Base-by-base conservation (phyloP, 1,140 invertebrate species). In the Bombus pyrosoma region DNA sequence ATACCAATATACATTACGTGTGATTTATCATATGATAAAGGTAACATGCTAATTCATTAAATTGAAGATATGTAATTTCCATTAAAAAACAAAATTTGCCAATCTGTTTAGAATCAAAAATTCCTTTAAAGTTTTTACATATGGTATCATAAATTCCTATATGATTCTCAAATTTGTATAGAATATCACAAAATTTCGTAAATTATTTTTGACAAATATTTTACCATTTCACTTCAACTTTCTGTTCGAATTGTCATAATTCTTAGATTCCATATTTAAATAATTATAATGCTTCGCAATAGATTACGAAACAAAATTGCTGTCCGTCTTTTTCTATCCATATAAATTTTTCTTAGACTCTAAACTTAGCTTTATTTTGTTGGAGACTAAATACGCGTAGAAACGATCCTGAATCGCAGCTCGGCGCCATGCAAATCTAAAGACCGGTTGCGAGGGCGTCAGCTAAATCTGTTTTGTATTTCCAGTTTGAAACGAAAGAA, bases 391-490 rank as follows among this genome's bases (percentile, higher is more conserved):
- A 69, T 6, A 34, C 64, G 64, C 41, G 41, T 25, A 53, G 41
- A 34, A 47, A 69, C 64, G 64, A 71, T 80, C 72, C 34, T 76
- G 83, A 57, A 85, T 73, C 62, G 15, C 12, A 39, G 32, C 43
- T 47, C 12, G 72, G 71, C 84, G 77, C 76, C 39, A 66, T 83
- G 80, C 74, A 78, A 78, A 86, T 62, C 41, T 66, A 12, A 57
- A 83, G 53, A 43, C 28, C 37, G 32, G 80, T 82, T 57, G 62
- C 68, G 77, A 43, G 66, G 78, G 68, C 41, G 43, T 77, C 39
- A 72, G n/a, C 18, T 76, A 87, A 86, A 87, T 86, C 43, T 22
- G 37, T 37, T 77, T 57, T 68, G 32, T 74, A 47, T 32, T 4
- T 66, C 64, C 39, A 32, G 47, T 62, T 78, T 73, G n/a, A 32